A percentile compares a stretch with the other conserved stretches of the same genome.
Conservation (phyloP, 1,140 invertebrate species). For the Cheumatopsyche charites region DNA sequence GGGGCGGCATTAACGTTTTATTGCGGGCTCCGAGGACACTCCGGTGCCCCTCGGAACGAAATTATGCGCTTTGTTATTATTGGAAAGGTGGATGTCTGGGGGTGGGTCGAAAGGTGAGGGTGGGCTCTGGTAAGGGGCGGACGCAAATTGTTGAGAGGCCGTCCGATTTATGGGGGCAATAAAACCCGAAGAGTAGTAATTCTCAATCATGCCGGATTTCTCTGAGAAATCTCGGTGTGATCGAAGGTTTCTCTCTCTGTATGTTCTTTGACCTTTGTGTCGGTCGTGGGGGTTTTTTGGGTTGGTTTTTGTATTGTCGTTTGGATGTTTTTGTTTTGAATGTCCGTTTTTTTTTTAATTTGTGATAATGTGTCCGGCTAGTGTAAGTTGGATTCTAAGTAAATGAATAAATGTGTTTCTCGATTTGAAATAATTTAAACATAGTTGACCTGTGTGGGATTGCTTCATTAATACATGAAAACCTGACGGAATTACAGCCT, state of each 20-base stretch:
- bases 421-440: too few relatives aligned
- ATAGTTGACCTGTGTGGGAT: too few relatives aligned
- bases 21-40: constrained; percentile 25
- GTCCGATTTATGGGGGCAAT: constrained; percentile 29
- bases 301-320: too few relatives aligned
- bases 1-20: constrained; percentile 43
- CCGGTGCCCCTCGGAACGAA: constrained; percentile 27
- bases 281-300: too few relatives aligned
- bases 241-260: constrained; percentile 3
- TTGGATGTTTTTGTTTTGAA: too few relatives aligned
- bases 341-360: too few relatives aligned
- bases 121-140: neutral
- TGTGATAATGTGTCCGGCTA: too few relatives aligned
- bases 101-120: neutral
- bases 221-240: constrained; percentile 6
- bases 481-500: too few relatives aligned
- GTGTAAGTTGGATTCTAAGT: too few relatives aligned
- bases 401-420: too few relatives aligned
- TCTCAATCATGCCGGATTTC: constrained; percentile 32
- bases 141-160: constrained; percentile 26
- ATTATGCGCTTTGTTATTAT: constrained; percentile 42
- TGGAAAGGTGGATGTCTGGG: constrained; percentile 1
- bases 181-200: constrained; percentile 30
- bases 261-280: constrained; percentile 1
- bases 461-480: too few relatives aligned